Evolutionary conservation across 2,797 vertebrate genomes (phyloP).

Genomic region (Lateolabrax maculatus): DNA sequence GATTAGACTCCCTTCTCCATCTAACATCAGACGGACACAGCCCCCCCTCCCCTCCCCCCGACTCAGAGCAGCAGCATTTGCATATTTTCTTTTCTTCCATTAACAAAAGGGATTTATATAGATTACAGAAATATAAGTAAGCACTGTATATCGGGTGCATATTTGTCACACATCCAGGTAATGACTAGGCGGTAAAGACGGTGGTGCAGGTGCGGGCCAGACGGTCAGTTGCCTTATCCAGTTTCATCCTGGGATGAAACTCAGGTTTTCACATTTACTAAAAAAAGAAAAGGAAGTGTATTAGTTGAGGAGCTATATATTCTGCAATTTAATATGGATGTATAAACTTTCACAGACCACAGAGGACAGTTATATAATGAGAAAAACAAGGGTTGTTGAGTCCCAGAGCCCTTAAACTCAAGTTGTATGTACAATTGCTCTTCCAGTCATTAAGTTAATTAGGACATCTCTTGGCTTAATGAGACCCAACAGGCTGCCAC

Average conservation of each 20-base stretch:
- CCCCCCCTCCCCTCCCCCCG: not conserved
- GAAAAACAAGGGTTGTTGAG: slow-evolving; percentile 51
- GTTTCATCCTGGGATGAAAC: slow-evolving; percentile 78
- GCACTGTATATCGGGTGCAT: slow-evolving; percentile 71
- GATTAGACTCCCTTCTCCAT: slow-evolving; percentile 48
- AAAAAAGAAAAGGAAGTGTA: slow-evolving; percentile 77
- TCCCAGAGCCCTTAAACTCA: slow-evolving; percentile 53
- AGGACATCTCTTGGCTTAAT: slow-evolving; percentile 63
- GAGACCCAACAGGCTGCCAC: slow-evolving; percentile 62
- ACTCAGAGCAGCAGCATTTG: slow-evolving; percentile 66
- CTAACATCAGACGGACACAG: slow-evolving; percentile 24
- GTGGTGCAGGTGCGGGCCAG: slow-evolving; percentile 75
- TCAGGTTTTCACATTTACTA: slow-evolving; percentile 88
- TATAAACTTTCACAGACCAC: slow-evolving; percentile 69
- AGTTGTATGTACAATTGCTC: slow-evolving; percentile 40
- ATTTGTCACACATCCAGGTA: slow-evolving; percentile 79
- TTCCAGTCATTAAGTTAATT: slow-evolving; percentile 63
- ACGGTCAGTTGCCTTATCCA: slow-evolving; percentile 68
- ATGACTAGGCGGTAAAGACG: slow-evolving; percentile 75
- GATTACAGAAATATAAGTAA: slow-evolving; percentile 75
- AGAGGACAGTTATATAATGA: slow-evolving; percentile 68
- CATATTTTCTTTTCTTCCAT: slow-evolving; percentile 68
- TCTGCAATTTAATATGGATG: slow-evolving; percentile 60
- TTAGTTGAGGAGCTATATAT: slow-evolving; percentile 69
- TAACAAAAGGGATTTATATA: slow-evolving; percentile 62